Percentiles rank a stretch among this genome's conserved stretches.
Conservation (phyloP, 2,113 vertebrate genomes). For the Gasterosteus aculeatus region DNA sequence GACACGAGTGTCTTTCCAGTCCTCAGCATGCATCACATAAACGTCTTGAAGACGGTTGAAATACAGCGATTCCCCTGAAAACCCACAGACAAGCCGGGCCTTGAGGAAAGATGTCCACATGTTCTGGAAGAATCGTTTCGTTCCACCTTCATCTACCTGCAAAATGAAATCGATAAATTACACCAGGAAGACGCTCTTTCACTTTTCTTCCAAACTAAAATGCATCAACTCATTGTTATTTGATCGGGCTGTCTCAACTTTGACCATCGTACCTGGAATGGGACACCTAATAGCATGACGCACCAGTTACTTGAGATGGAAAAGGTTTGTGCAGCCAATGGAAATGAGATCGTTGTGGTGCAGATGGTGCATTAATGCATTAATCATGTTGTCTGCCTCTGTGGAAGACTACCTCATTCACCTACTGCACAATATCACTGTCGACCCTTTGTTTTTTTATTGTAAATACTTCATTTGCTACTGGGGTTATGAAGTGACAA, state of each 20-base stretch:
- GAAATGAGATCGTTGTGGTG: neutral
- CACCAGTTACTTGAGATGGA: neutral
- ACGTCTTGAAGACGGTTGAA: slow-evolving; percentile 90
- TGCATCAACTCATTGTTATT: neutral
- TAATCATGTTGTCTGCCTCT: neutral
- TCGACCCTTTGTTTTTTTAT: neutral
- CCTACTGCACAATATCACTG: neutral
- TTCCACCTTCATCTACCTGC: slow-evolving; percentile 89
- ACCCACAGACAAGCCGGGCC: slow-evolving; percentile 89
- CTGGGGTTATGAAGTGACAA: neutral
- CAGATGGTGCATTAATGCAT: neutral
- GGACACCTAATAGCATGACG: neutral
- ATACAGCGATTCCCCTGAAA: slow-evolving; percentile 84
- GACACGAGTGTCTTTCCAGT: slow-evolving; percentile 84
- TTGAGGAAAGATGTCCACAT: slow-evolving; percentile 95
- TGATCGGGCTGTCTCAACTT: neutral
- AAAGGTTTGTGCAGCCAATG: neutral
- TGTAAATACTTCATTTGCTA: neutral
- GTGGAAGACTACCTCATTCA: neutral
- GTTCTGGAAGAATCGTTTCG: slow-evolving; percentile 85
- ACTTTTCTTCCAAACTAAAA: neutral
- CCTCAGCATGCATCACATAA: slow-evolving; percentile 77
- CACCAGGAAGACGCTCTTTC: slow-evolving; percentile 5
- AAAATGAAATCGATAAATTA: slow-evolving; percentile 4
- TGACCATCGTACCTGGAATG: neutral